Conservation (phyloP, 2,888 invertebrate genomes). For the Herminia tarsipennalis region DNA sequence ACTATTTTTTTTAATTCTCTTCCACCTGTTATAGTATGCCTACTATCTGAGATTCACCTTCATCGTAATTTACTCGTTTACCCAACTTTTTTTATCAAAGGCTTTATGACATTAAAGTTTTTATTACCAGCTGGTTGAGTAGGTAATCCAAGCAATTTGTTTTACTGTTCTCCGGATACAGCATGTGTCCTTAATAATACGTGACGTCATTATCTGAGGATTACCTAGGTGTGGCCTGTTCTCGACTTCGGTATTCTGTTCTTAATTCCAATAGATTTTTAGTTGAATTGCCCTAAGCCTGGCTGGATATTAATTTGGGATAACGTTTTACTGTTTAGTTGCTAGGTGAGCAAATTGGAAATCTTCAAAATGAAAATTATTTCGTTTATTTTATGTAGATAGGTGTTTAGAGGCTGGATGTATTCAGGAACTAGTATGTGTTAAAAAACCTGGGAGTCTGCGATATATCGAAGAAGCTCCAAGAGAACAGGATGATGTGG, state of each 20-base stretch:
- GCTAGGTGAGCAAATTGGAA: neutral
- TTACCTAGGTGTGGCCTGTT: constrained; percentile 51
- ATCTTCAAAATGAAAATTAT: neutral
- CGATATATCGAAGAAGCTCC: no score
- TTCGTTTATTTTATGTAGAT: no score
- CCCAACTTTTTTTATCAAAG: constrained; percentile 50
- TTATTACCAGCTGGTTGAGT: constrained; percentile 55
- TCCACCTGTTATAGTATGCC: no score
- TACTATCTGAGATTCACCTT: no score
- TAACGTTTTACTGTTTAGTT: neutral
- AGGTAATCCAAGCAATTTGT: constrained; percentile 76
- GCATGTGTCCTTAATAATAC: constrained; percentile 69
- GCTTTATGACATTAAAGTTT: constrained; percentile 60
- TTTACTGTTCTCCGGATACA: constrained; percentile 66
- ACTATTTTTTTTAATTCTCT: no score
- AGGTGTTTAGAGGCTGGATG: no score
- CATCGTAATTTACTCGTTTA: constrained; percentile 43
- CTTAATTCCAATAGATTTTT: constrained; percentile 13
- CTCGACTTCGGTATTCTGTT: constrained; percentile 16
- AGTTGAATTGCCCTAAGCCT: constrained; percentile 4
- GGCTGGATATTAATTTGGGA: constrained; percentile 5
- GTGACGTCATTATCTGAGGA: constrained; percentile 72
- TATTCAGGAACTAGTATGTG: no score
- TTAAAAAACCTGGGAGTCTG: no score
- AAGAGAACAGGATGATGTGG: no score